phyloP scores from a whole-genome alignment of 2,797 vertebrate genomes.

The Nothura maculosa region DNA sequence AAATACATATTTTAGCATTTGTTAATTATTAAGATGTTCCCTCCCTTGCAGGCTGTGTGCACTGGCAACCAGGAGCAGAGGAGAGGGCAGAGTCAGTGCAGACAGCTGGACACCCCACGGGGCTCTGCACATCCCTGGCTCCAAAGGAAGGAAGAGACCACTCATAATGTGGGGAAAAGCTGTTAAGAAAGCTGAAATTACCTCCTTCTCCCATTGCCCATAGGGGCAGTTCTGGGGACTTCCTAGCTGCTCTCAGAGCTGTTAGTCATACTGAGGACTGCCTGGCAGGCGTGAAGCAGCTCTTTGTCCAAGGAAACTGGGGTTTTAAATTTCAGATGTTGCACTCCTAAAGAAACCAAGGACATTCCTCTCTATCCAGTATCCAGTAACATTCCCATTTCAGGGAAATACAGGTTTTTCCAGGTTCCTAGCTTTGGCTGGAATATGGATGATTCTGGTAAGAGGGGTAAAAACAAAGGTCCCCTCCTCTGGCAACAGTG shows the following conservation, averaged over 20 bases:
- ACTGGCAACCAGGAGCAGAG: background rate
- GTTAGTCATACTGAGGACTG: accelerated
- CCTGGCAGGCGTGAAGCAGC: background rate
- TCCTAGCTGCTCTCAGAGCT: background rate
- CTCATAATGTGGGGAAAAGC: background rate
- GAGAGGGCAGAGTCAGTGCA: background rate
- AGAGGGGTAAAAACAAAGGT: background rate
- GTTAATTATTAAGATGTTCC: background rate
- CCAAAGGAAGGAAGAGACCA: background rate
- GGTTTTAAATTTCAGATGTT: background rate
- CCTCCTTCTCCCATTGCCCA: background rate
- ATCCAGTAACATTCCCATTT: background rate
- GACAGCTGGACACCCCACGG: background rate
- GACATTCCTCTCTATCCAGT: background rate
- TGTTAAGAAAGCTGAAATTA: background rate
- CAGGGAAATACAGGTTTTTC: background rate
- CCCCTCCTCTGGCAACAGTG: background rate
- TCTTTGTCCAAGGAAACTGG: background rate
- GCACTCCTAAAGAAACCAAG: background rate
- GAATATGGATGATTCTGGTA: background rate
- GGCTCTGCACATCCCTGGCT: background rate
- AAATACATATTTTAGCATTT: background rate
- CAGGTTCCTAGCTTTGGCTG: background rate
- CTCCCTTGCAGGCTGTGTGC: background rate
- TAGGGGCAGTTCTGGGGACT: background rate